Percentiles rank a stretch among this genome's conserved stretches.
Evolutionary conservation across 2,888 invertebrate species (phyloP).

Genomic region (Seira musarum): DNA sequence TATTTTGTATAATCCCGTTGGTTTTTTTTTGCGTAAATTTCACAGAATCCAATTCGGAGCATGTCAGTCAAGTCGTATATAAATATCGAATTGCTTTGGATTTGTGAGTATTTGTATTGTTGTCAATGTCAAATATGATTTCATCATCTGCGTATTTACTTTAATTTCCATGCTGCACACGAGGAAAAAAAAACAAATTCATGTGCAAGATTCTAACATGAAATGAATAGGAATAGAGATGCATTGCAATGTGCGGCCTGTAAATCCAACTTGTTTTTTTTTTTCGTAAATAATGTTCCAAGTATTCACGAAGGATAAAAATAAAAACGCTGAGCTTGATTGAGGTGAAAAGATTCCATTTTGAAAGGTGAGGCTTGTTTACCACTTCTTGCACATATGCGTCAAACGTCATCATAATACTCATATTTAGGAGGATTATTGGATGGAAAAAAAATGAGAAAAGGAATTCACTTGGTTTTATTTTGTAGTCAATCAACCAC

Average conservation of each 20-base stretch:
- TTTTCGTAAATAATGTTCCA: neutral
- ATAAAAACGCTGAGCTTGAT: neutral
- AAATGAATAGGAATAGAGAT: neutral
- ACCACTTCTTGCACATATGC: constrained; percentile 1
- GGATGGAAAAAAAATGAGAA: neutral
- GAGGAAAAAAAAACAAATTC: neutral
- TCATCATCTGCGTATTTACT: neutral
- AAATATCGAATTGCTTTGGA: no score
- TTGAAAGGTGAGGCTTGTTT: constrained; percentile 10
- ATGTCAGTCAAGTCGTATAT: no score
- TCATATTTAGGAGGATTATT: no score
- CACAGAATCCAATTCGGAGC: no score
- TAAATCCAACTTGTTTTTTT: neutral
- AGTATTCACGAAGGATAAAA: neutral
- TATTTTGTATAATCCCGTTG: no score
- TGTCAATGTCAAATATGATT: constrained; percentile 10
- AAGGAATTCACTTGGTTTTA: no score
- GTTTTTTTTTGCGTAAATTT: no score
- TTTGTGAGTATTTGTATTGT: neutral
- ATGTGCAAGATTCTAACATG: neutral
- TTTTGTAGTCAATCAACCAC: no score
- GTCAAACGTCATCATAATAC: neutral
- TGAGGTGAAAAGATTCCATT: neutral
- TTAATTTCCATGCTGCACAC: neutral
- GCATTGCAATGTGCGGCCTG: neutral